Evolutionary conservation across 2,888 invertebrate genomes (phyloP).

Genomic region (Cybosia mesomella): DNA sequence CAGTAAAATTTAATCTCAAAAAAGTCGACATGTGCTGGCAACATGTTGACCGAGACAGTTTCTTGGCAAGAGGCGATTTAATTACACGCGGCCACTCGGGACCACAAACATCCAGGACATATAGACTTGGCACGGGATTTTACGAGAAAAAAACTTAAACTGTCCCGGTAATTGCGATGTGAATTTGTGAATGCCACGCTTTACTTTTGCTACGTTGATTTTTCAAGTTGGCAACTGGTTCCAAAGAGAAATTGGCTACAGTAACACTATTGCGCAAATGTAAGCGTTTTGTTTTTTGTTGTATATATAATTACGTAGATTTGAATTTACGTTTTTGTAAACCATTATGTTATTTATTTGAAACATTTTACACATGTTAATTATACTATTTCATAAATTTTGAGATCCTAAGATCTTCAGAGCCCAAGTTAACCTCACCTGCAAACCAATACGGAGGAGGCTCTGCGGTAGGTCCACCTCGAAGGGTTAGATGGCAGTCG

Average conservation of each 20-base stretch:
- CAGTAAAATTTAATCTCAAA: conserved; percentile 21
- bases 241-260: conserved; percentile 26
- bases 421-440: no score
- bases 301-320: neutral
- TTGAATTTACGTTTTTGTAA: neutral
- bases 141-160: conserved; percentile 48
- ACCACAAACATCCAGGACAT: conserved; percentile 53
- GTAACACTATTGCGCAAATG: conserved; percentile 24
- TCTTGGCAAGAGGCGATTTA: conserved; percentile 57
- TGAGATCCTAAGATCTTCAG: no score
- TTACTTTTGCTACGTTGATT: conserved; percentile 28
- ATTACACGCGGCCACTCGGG: conserved; percentile 54
- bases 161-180: conserved; percentile 56
- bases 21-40: conserved; percentile 44
- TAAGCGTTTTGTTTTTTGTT: conserved; percentile 20
- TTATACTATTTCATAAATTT: no score
- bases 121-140: conserved; percentile 50
- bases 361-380: neutral
- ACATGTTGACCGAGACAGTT: conserved; percentile 52
- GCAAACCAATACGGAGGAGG: no score
- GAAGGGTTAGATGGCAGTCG: neutral
- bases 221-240: conserved; percentile 29
- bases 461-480: no score
- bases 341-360: neutral
- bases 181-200: conserved; percentile 56